Percentiles rank a stretch among this genome's conserved stretches.
These are phyloP conservation scores for Thereva unica DNA, from an alignment of 2,888 invertebrate species.

Conservation along the genomic window DNA sequence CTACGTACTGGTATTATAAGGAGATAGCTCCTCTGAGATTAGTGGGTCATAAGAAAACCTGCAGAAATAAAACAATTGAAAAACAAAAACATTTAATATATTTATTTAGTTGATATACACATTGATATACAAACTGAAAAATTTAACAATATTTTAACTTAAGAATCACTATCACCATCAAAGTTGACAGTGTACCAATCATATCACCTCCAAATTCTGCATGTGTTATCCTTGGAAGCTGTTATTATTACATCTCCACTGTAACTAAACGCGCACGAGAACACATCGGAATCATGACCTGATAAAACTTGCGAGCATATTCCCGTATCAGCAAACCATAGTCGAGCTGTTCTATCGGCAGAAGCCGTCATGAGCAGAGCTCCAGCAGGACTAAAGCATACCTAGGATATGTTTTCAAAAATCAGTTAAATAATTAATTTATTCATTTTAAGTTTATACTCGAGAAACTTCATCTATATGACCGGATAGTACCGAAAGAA, in stretches of 20 bases:
- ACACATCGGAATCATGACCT: slow-evolving; percentile 79
- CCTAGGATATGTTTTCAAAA: slow-evolving; percentile 55
- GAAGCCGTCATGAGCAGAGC: slow-evolving; percentile 75
- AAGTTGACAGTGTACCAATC: slow-evolving; percentile 64
- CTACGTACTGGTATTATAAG: no score
- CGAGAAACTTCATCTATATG: slow-evolving; percentile 73
- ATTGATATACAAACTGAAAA: neutral
- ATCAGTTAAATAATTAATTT: neutral
- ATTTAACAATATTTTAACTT: neutral
- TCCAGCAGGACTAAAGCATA: slow-evolving; percentile 80
- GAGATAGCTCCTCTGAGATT: no score
- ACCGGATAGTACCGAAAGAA: slow-evolving; percentile 66
- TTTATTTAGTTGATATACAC: no score
- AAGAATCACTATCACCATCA: slow-evolving; percentile 24
- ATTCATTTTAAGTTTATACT: slow-evolving; percentile 51
- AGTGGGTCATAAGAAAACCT: no score
- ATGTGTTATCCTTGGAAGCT: slow-evolving; percentile 81
- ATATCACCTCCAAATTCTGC: slow-evolving; percentile 78
- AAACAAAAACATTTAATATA: no score
- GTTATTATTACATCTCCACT: slow-evolving; percentile 77
- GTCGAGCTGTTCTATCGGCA: slow-evolving; percentile 72
- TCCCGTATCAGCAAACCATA: slow-evolving; percentile 70
- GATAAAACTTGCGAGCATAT: slow-evolving; percentile 73
- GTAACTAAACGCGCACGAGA: slow-evolving; percentile 81
- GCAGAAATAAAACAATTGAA: no score